Base-by-base conservation (phyloP, 2,113 vertebrate genomes). In the Mastomys coucha region DNA sequence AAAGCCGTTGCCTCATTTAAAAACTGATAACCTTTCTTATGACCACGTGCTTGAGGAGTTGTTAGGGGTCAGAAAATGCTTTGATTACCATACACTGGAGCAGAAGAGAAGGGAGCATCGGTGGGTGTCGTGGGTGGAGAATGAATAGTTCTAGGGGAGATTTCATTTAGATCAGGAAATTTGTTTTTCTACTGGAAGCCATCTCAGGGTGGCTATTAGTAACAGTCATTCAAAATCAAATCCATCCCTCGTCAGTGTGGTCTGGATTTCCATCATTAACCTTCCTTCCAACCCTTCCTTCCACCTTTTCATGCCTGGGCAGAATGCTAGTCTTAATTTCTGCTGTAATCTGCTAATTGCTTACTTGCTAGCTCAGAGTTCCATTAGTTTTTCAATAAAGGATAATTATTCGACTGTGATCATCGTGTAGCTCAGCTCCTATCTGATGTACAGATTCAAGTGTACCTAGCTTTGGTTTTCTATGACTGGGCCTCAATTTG, bases 151-250 rank as follows among this genome's bases (percentile, higher is more conserved):
- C 96, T 92, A 93, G 85, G 88, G 88, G 91, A 97, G 95, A 96
- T 96, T 97, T 98, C 93, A 97, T 97, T 97, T 95, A 93, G 94
- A 97, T 96, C 81, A 95, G 82, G 95, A 97, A 97, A 96, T 96
- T 75, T 96, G 92, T 95, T 97, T 97, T 96, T 90, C 95, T 97
- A 95, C 96, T 94, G 92, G 95, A 95, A 75, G 42, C 42, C 49
- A 78, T 70, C 51, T 96, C 88, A 87, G 36, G 93, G 69, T 90
- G 63, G 82, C 82, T 93, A 97, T 95, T 96, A 94, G 95, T 78
- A 60, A 87, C 49, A 95, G 67, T 87, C 90, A 93, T 75, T 96
- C 85, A 96, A 96, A 96, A 92, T 96, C 80, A 93, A 97, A 96
- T 91, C 67, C n/a, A 80, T 89, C 80, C 93, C 81, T 94, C 0